phyloP scores from a whole-genome alignment of 2,888 invertebrate species.

The Cheilosia scutellata region DNA sequence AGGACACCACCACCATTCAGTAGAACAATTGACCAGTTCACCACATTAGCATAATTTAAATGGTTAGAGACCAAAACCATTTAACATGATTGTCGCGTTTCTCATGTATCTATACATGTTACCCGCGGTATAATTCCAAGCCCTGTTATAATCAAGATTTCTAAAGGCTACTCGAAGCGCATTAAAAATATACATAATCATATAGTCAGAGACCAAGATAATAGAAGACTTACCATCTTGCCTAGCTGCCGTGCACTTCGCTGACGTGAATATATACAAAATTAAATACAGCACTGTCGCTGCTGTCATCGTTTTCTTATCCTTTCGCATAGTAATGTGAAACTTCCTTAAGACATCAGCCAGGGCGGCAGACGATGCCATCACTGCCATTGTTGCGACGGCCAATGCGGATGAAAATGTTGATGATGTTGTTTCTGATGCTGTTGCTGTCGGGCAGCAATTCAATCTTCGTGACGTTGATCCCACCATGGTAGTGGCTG shows the following conservation, averaged over 20 bases:
- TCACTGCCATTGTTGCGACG: conserved; percentile 38
- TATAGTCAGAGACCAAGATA: not conserved
- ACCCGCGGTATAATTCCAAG: conserved; percentile 2
- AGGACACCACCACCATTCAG: not conserved
- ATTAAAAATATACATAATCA: conserved; percentile 9
- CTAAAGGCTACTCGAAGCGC: not conserved
- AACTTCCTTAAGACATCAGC: conserved; percentile 70
- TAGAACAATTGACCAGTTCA: not conserved
- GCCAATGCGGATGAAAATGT: conserved; percentile 69
- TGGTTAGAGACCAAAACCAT: not conserved
- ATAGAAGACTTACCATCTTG: conserved; percentile 68
- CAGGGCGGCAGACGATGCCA: conserved; percentile 47
- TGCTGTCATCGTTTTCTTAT: conserved; percentile 73
- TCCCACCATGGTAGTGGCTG: conserved; percentile 59
- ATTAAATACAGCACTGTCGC: conserved; percentile 73
- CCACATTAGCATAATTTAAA: not conserved
- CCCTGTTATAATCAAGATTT: conserved; percentile 33
- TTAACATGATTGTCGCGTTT: conserved; percentile 19
- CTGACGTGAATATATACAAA: conserved; percentile 75
- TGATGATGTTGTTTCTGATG: conserved; percentile 67
- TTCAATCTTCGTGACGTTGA: conserved; percentile 74
- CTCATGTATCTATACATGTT: conserved; percentile 19
- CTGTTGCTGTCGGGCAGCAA: conserved; percentile 72
- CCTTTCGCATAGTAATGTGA: conserved; percentile 73
- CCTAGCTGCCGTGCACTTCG: conserved; percentile 73